phyloP scores from a whole-genome alignment of 2,113 vertebrate genomes.

The Callaeas wilsoni region DNA sequence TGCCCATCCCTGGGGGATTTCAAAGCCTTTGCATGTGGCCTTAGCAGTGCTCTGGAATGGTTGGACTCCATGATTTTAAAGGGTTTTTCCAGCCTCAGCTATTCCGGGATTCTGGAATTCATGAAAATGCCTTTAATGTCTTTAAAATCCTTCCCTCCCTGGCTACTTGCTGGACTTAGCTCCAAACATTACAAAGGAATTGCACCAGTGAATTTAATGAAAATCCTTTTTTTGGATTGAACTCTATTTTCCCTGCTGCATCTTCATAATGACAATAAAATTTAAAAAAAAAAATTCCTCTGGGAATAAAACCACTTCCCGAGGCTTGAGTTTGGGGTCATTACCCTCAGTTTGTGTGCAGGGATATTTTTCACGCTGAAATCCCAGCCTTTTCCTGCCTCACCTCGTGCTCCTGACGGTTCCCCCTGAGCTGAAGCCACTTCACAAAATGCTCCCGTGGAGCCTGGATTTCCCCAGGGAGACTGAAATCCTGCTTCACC shows the following conservation, averaged over 20 bases:
- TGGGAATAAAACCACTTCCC: background rate
- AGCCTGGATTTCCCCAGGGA: background rate
- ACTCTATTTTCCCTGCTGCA: background rate
- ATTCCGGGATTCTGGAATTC: background rate
- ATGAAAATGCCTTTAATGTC: background rate
- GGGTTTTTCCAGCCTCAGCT: background rate
- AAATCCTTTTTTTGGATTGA: background rate
- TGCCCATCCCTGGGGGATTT: background rate
- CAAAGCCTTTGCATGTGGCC: background rate
- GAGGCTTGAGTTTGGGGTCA: background rate
- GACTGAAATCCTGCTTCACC: background rate
- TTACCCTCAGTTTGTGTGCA: background rate
- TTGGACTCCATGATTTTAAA: background rate
- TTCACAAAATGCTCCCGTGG: too few relatives aligned
- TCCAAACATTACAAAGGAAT: background rate
- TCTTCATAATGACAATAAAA: background rate
- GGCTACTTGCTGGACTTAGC: background rate
- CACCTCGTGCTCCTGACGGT: accelerated
- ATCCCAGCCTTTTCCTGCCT: background rate
- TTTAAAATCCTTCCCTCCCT: background rate
- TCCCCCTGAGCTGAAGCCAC: background rate
- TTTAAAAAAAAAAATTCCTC: background rate
- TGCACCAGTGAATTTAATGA: background rate
- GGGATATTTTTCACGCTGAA: background rate
- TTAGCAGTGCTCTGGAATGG: background rate